phyloP scores from a whole-genome alignment of 2,797 vertebrate species.

The Phoeniculus purpureus region DNA sequence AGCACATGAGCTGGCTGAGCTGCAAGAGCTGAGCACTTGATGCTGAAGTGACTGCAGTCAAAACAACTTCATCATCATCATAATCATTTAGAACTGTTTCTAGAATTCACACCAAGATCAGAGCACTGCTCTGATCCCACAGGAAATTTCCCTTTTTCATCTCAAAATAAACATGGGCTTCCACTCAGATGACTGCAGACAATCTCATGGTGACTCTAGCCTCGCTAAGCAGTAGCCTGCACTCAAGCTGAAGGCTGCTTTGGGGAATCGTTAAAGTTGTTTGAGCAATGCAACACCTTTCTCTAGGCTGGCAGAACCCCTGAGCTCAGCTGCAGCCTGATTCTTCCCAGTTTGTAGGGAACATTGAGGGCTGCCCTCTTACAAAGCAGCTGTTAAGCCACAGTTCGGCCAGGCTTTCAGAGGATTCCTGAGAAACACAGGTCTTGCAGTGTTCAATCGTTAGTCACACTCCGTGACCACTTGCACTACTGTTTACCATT shows the following conservation, averaged over 20 bases:
- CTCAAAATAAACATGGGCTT: conserved; percentile 45
- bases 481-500: conserved; percentile 49
- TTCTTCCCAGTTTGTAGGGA: background rate
- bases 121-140: background rate
- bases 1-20: background rate
- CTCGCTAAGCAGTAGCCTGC: background rate
- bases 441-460: conserved; percentile 37
- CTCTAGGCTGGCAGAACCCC: background rate
- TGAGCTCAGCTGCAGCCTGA: rapidly evolving
- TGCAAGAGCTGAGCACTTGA: background rate
- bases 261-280: background rate
- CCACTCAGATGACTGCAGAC: background rate
- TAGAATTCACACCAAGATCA: background rate
- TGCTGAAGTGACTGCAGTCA: background rate
- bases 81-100: background rate
- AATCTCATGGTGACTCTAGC: background rate
- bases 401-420: conserved; percentile 31
- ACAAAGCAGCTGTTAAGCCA: conserved; percentile 31
- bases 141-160: conserved; percentile 29
- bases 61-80: background rate
- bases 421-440: conserved; percentile 49
- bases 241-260: background rate
- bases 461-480: conserved; percentile 58
- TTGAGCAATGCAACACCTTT: background rate
- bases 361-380: background rate